Conservation (phyloP, 2,113 vertebrate species). For the Larimichthys crocea region DNA sequence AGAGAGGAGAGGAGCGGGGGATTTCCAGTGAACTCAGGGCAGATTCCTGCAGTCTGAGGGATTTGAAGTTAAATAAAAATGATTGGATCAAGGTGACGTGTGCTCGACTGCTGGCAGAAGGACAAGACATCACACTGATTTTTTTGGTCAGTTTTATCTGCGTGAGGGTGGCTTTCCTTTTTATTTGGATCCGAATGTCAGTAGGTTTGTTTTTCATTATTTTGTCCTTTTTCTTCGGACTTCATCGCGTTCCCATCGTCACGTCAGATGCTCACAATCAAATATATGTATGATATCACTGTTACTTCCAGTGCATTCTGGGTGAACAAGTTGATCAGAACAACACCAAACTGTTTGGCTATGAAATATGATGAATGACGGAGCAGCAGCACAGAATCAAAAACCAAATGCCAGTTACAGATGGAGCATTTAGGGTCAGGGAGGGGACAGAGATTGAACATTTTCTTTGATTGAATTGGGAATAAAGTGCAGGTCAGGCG, state of each 20-base stretch:
- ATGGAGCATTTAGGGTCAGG: neutral
- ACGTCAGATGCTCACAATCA: neutral
- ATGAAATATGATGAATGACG: neutral
- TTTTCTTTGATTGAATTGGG: neutral
- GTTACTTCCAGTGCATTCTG: neutral
- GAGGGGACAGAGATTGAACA: neutral
- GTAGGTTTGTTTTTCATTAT: constrained; percentile 40
- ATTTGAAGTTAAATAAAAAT: constrained; percentile 66
- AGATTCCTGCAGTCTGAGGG: constrained; percentile 52
- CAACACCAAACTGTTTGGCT: neutral
- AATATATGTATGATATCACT: neutral
- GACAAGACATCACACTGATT: constrained; percentile 47
- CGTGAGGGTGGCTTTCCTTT: constrained; percentile 28
- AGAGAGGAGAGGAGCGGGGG: constrained; percentile 39
- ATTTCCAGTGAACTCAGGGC: constrained; percentile 65
- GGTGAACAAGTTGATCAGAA: neutral
- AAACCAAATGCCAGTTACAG: neutral
- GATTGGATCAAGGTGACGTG: constrained; percentile 74
- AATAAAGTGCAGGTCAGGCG: neutral
- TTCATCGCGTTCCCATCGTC: neutral
- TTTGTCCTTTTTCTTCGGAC: neutral
- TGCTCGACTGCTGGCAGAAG: constrained; percentile 53
- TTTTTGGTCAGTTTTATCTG: constrained; percentile 51
- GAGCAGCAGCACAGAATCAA: neutral
- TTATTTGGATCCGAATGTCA: constrained; percentile 10